Conservation (phyloP, 2,113 vertebrate species). For the Pseudolaguvia tuberculata region DNA sequence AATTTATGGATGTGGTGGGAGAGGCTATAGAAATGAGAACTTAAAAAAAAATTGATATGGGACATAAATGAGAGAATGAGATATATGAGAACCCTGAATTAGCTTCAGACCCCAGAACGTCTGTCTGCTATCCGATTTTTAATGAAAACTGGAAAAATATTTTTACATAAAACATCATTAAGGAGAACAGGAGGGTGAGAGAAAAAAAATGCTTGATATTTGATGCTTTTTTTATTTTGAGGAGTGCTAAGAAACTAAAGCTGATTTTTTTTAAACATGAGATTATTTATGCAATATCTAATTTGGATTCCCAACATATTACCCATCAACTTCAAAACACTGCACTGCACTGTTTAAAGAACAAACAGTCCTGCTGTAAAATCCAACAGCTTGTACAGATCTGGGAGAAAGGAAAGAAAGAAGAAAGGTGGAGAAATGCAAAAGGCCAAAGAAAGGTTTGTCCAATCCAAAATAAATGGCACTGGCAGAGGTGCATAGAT, state of each 20-base stretch:
- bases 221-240: neutral
- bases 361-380: no score
- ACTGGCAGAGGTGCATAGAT: neutral
- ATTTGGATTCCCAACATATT: neutral
- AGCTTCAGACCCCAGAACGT: neutral
- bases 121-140: neutral
- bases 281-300: neutral
- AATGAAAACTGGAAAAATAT: conserved; percentile 29
- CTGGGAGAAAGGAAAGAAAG: no score
- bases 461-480: neutral
- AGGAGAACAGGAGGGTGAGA: neutral
- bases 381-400: no score
- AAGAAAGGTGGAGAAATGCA: no score
- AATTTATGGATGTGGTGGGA: no score
- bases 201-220: neutral
- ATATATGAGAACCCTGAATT: neutral
- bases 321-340: neutral
- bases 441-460: neutral
- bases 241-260: neutral
- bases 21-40: neutral
- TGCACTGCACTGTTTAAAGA: neutral
- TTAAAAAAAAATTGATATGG: neutral
- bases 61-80: neutral
- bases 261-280: neutral
- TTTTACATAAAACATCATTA: neutral